A percentile compares a stretch with the other conserved stretches of the same genome.
phyloP scores from a whole-genome alignment of 2,797 vertebrate genomes.

The Myioborus miniatus region DNA sequence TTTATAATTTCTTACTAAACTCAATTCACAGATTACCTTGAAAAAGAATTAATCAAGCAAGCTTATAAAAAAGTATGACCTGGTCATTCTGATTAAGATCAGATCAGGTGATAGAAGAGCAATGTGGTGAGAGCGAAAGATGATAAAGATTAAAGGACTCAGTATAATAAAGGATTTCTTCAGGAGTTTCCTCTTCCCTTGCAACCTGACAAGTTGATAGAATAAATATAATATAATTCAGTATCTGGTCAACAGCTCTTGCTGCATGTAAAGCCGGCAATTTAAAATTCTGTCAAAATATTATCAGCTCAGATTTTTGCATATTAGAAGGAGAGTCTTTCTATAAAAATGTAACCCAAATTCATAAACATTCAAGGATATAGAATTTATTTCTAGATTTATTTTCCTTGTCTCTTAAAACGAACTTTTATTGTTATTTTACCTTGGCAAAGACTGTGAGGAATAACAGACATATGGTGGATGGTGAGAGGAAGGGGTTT shows the following conservation, averaged over 20 bases:
- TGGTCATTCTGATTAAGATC: slow-evolving; percentile 36
- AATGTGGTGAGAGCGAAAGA: not conserved
- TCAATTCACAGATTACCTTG: slow-evolving; percentile 42
- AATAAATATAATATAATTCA: not conserved
- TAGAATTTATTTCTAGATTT: not conserved
- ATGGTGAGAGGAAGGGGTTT: not conserved
- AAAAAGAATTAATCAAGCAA: slow-evolving; percentile 33
- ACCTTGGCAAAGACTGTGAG: not conserved
- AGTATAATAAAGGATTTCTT: not conserved
- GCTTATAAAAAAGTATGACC: slow-evolving; percentile 14
- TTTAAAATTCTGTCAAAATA: not conserved
- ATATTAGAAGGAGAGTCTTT: not conserved
- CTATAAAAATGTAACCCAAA: not conserved
- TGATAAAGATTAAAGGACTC: not conserved
- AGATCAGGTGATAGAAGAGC: not conserved
- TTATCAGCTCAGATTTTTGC: not conserved
- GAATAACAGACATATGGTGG: not conserved
- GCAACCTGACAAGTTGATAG: not conserved
- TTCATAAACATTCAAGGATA: not conserved
- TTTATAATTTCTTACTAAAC: slow-evolving; percentile 52
- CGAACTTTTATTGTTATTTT: not conserved
- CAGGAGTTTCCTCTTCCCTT: not conserved
- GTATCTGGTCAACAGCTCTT: not conserved
- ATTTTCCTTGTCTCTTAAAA: not conserved
- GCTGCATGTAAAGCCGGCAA: not conserved